Percentiles rank a stretch among this genome's conserved stretches.
Conservation (phyloP, 1,140 invertebrate species). For the Wasmannia auropunctata region DNA sequence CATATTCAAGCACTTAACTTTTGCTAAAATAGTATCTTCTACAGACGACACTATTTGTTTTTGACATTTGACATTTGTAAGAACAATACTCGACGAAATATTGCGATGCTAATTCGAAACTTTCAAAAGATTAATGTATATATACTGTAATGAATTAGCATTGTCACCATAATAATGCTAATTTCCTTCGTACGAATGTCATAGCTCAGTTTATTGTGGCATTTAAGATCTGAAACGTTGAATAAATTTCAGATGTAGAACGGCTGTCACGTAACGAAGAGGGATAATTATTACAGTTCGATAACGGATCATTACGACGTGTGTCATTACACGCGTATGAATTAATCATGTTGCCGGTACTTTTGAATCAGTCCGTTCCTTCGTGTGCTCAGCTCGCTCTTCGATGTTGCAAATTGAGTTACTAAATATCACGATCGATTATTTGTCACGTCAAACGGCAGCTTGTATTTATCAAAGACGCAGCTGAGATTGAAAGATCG, state of each 20-base stretch:
- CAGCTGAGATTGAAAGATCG: neutral
- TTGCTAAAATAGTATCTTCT: neutral
- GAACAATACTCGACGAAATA: neutral
- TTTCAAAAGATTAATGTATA: neutral
- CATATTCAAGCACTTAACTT: neutral
- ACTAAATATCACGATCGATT: constrained; percentile 40
- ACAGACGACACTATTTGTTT: neutral
- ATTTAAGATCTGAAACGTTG: constrained; percentile 24
- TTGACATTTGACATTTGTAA: neutral
- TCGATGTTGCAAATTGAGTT: constrained; percentile 26
- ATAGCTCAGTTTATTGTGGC: neutral
- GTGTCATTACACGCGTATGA: constrained; percentile 26
- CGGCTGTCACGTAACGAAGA: constrained; percentile 18
- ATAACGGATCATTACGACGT: constrained; percentile 42
- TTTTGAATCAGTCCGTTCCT: constrained; percentile 16
- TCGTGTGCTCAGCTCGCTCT: neutral
- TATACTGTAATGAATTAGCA: constrained; percentile 25
- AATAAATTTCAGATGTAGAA: constrained; percentile 44
- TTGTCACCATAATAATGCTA: neutral
- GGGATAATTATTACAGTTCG: constrained; percentile 23
- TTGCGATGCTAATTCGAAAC: neutral
- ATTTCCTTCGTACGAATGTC: neutral
- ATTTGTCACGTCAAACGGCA: constrained; percentile 19
- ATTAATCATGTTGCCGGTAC: constrained; percentile 35
- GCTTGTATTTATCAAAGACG: constrained; percentile 25